Percentiles rank a stretch among this genome's conserved stretches.
These are phyloP conservation scores for Cossypha heuglini DNA, from an alignment of 2,797 vertebrate species.

Conservation along the genomic window DNA sequence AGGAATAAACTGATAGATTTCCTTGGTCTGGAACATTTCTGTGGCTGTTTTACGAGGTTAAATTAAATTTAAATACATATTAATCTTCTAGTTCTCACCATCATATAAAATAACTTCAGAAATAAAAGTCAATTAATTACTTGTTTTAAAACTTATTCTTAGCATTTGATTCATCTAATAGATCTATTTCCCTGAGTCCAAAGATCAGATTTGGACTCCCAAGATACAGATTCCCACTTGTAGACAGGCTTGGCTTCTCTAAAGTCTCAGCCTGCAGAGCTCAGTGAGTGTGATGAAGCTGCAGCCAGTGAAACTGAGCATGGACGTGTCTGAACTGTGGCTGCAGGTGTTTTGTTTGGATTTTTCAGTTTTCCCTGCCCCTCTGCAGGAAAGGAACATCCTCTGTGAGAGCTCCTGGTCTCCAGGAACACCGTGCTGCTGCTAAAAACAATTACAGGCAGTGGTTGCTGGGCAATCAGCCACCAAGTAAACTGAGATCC, in stretches of 20 bases:
- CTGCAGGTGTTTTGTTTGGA: neutral
- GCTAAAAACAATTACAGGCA: constrained; percentile 34
- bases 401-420: neutral
- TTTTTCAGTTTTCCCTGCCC: neutral
- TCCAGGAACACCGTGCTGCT: neutral
- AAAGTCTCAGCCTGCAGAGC: neutral
- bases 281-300: neutral
- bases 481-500: constrained; percentile 69
- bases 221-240: neutral
- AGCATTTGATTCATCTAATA: neutral
- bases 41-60: neutral
- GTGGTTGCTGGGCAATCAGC: constrained; percentile 77
- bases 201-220: neutral
- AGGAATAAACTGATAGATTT: neutral
- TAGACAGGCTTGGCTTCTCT: neutral
- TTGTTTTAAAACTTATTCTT: neutral
- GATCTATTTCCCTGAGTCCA: neutral
- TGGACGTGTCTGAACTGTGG: neutral
- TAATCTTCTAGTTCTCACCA: neutral
- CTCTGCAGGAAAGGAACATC: constrained; percentile 1
- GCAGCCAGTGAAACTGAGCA: neutral
- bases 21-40: neutral
- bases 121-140: neutral
- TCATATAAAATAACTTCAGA: neutral
- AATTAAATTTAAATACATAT: neutral